Evolutionary conservation across 1,140 invertebrate genomes (phyloP), one percentile per base, ranked within the genome.

Genomic region (Drosophila subobscura): DNA sequence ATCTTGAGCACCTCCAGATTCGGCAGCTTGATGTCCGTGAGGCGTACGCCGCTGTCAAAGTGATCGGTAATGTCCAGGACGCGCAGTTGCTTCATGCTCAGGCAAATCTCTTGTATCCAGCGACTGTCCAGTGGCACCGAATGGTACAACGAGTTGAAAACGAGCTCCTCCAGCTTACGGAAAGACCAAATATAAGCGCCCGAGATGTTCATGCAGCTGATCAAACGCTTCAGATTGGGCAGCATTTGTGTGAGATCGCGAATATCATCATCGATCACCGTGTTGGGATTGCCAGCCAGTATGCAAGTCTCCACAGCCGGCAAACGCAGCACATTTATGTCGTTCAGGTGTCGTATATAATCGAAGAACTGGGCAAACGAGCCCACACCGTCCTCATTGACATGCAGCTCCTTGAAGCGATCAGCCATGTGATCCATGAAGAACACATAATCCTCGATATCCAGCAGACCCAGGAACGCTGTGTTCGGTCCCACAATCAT

Each of bases 391-490:
- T 88, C 80, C 25, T 79, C 83, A 14, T 88, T 56, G 5, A 88
- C 78, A 50, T 88, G 83, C 44, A 88, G 52, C 42, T 88, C 83
- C 0, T 59, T 79, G 16, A 88, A 88, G 12, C 54, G 59, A 3
- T 44, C 42, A 12, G 64, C 44, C 84, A 89, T 88, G n/a, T 89
- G 50, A 4, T 75, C 64, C 83, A 88, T 88, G 14, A 88, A 88
- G 57, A 88, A 89, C 0, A 79, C 78, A 52, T 88, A 88, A 14
- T 88, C 84, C 33, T 88, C 84, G 25, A 88, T 83, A 54, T 79
- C 71, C 4, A 88, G 67, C 3, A 79, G 47, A 2, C 63, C 49
- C 40, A 88, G 5, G 5, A 76, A 88, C 0, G 57, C 42, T 1
- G 78, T 88, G 2, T 88, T 88, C 1, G 83, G 83, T 2, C 83